Conservation (phyloP, 1,140 invertebrate species). For the Watersipora subatra region DNA sequence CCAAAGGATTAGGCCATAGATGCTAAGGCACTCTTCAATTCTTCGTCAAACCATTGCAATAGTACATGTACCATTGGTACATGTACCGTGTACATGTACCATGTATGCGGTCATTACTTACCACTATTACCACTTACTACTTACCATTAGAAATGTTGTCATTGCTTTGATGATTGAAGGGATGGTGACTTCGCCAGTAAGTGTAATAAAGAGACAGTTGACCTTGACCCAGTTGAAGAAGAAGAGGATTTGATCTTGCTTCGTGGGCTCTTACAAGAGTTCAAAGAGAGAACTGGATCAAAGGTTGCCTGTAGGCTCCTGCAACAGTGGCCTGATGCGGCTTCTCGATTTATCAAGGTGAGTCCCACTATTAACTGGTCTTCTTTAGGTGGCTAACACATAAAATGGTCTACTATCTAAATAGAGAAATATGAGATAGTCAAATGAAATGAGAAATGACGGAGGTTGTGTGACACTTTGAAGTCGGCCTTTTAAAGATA, state of each 20-base stretch:
- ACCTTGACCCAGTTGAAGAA: slow-evolving; percentile 63
- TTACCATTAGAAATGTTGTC: no score
- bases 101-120: no score
- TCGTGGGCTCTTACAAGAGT: slow-evolving; percentile 66
- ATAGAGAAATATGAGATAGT: no score
- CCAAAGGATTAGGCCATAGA: no score
- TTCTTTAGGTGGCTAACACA: no score
- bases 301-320: slow-evolving; percentile 65
- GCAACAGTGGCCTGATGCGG: slow-evolving; percentile 63
- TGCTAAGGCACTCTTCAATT: no score
- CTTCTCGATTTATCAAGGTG: slow-evolving; percentile 76
- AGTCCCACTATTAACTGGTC: slow-evolving; percentile 5
- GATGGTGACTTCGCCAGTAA: slow-evolving; percentile 45
- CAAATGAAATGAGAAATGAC: slow-evolving; percentile 5
- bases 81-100: no score
- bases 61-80: no score
- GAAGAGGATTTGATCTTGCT: slow-evolving; percentile 68
- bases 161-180: slow-evolving; percentile 12
- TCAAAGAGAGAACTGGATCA: slow-evolving; percentile 77
- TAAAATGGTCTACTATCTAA: no score
- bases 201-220: slow-evolving; percentile 82
- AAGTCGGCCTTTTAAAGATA: background rate
- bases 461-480: background rate
- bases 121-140: no score
- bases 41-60: no score